Percentiles rank a stretch among this genome's conserved stretches.
Evolutionary conservation across 1,140 invertebrate species (phyloP).

Genomic region (Pachypsylla venusta): DNA sequence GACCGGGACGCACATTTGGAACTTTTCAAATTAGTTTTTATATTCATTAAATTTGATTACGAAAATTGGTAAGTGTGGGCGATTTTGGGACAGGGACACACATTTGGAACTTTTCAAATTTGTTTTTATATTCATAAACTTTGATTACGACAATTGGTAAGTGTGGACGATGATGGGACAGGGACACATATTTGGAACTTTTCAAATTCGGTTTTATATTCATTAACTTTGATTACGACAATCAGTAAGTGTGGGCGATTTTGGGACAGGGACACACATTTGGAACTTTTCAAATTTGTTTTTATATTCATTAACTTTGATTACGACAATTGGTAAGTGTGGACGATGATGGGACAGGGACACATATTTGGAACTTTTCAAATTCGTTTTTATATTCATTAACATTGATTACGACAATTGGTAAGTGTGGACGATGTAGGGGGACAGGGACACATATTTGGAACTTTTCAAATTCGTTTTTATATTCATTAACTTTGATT

Average conservation of each 20-base stretch:
- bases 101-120: slow-evolving; percentile 73
- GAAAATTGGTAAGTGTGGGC: slow-evolving; percentile 70
- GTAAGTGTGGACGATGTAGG: slow-evolving; percentile 45
- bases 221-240: slow-evolving; percentile 86
- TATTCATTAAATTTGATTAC: slow-evolving; percentile 92
- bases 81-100: slow-evolving; percentile 25
- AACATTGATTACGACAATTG: slow-evolving; percentile 90
- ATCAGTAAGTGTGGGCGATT: slow-evolving; percentile 61
- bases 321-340: slow-evolving; percentile 85
- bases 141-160: slow-evolving; percentile 92
- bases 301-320: slow-evolving; percentile 86
- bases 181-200: slow-evolving; percentile 55
- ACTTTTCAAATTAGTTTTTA: slow-evolving; percentile 77
- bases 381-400: slow-evolving; percentile 86
- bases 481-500: slow-evolving; percentile 89
- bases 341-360: slow-evolving; percentile 30
- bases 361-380: slow-evolving; percentile 61
- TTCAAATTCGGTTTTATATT: slow-evolving; percentile 83
- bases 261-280: slow-evolving; percentile 25
- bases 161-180: slow-evolving; percentile 32
- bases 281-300: slow-evolving; percentile 87
- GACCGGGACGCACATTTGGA: slow-evolving; percentile 44
- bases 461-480: slow-evolving; percentile 80
- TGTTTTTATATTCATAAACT: slow-evolving; percentile 87
- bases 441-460: slow-evolving; percentile 35